These are phyloP conservation scores for Polydrusus cervinus DNA, from an alignment of 2,888 invertebrate species.

Conservation along the genomic window DNA sequence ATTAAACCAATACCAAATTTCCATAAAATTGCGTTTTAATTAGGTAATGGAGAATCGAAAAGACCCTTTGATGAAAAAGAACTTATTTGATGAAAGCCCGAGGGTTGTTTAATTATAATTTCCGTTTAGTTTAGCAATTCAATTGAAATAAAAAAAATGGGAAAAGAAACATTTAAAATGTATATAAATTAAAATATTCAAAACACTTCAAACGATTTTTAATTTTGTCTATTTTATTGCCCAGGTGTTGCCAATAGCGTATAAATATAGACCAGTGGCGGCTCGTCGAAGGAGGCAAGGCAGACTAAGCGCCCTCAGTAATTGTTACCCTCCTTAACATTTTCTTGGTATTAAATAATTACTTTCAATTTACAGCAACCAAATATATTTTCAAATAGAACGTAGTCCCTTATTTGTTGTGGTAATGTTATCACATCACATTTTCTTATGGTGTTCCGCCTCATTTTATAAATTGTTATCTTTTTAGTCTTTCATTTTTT, in stretches of 20 bases:
- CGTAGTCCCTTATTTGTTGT: no score
- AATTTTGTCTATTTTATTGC: background rate
- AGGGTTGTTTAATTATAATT: slow-evolving; percentile 13
- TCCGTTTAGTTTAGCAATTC: slow-evolving; percentile 7
- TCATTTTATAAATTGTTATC: no score
- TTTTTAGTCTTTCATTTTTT: no score
- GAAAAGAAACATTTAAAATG: background rate
- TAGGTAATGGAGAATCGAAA: slow-evolving; percentile 7
- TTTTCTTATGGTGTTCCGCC: no score
- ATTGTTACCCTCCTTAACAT: no score
- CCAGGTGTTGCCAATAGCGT: background rate
- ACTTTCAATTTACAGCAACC: no score
- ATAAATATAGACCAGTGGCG: no score
- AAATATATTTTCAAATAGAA: no score
- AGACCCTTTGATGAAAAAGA: slow-evolving; percentile 15
- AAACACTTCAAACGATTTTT: slow-evolving; percentile 1
- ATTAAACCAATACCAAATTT: slow-evolving; percentile 16
- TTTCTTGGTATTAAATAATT: no score
- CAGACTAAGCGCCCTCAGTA: no score
- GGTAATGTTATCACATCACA: no score
- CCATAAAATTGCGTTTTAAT: slow-evolving; percentile 11
- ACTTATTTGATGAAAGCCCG: slow-evolving; percentile 14
- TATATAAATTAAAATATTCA: background rate
- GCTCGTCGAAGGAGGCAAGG: no score
- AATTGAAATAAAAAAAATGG: background rate